Evolutionary conservation across 2,113 vertebrate genomes (phyloP), one percentile per base, ranked within the genome.

Genomic region (Petroica traversi): DNA sequence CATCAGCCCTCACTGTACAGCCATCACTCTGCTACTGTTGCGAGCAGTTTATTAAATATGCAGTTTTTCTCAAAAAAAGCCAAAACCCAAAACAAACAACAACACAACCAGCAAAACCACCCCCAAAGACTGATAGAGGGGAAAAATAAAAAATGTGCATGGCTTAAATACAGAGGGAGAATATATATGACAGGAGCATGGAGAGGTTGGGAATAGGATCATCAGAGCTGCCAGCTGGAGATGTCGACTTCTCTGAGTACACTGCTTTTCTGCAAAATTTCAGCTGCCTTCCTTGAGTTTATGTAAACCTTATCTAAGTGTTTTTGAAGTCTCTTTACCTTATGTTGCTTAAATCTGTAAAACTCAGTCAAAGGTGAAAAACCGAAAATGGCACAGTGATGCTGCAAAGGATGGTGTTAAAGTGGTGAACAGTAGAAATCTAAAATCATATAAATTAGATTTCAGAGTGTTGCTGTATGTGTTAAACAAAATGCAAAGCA

Each of bases 221-320:
- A 36, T 72, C n/a, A 43, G 45, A 43, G 13, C 29, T 85, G 31
- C 33, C 26, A 73, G 36, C 49, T 93, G 73, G 43, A 73, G 31
- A 31, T 72, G 5, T 12, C 0, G 0, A 19, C 55, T 79, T 49
- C 19, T 49, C 46, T 58, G 33, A 49, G 62, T 15, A 9, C 2
- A 1, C 14, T 69, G 26, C 34, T 78, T 25, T 69, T 75, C 13
- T 91, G 52, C 59, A 91, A 74, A 92, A 40, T 72, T 24, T 93
- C 49, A 61, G 6, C 45, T 72, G 49, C n/a, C 68, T 73, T 28
- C 14, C 28, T 36, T 55, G 19, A 55, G 12, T 48, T 51, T 25
- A 55, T 76, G 22, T 46, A 59, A 72, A 48, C 40, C 14, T 51
- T 55, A 29, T 9, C 6, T 55, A 40, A 73, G 41, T 15, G 14